Evolutionary conservation across 2,113 vertebrate species (phyloP), one percentile per base, ranked within the genome.

Genomic region (Maylandia zebra): DNA sequence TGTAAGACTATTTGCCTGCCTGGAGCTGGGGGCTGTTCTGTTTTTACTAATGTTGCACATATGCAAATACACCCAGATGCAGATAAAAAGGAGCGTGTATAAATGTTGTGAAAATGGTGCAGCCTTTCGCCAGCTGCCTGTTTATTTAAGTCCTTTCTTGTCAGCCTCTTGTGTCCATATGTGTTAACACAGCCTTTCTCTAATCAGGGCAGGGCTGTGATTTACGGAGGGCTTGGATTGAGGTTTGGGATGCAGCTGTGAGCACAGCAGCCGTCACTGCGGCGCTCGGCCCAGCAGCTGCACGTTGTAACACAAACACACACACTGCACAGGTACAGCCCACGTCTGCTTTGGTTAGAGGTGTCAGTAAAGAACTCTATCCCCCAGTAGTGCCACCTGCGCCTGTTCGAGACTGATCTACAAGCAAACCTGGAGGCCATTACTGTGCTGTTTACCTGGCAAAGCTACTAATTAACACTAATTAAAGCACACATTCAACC

Each of bases 161-260:
- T 88, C 86, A 84, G 86, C 89, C 89, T 86, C 69, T 74, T 87
- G 64, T 87, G 85, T 91, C 91, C 88, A 86, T 91, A 88, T 95
- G 93, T 94, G 93, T 94, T 93, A 94, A 94, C 80, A 80, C 81
- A 90, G 78, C 74, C 36, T 55, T 19, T 83, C 85, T 92, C 50
- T 93, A 93, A 94, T 95, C 93, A 93, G 66, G 86, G 85, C 84
- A 91, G 85, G 91, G 86, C 88, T 89, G 86, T 92, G 93, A 95
- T 95, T 94, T 94, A 90, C 41, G 34, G 80, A 84, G 57, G 56
- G 74, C 81, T 93, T 84, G 90, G 88, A 79, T 66, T 86, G 80
- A 91, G 83, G 83, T 92, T 92, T 87, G 83, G 69, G 92, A 91
- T 91, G 89, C 94, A 95, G 93, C 93, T 95, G 93, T 88, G 87